Conservation (phyloP, 2,888 invertebrate genomes). For the Leistus spinibarbis region DNA sequence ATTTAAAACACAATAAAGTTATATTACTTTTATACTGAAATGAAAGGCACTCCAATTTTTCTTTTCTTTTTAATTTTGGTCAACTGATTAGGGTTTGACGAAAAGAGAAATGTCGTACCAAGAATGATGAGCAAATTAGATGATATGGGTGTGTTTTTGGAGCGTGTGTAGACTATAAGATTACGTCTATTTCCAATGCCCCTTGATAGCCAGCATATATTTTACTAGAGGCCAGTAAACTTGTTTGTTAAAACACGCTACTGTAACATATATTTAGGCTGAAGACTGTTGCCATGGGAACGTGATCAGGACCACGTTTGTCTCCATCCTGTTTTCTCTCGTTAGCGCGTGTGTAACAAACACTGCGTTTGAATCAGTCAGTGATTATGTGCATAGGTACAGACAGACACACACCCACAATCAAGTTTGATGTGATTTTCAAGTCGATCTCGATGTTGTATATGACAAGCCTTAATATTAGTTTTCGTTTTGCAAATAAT, state of each 20-base stretch:
- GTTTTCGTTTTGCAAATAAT: conserved; percentile 32
- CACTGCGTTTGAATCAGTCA: conserved; percentile 8
- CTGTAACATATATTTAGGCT: conserved; percentile 28
- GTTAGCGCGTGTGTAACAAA: background rate
- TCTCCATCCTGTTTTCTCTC: conserved; percentile 16
- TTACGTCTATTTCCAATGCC: too few species aligned
- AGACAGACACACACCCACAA: too few species aligned
- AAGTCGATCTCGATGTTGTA: conserved; percentile 31
- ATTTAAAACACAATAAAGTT: too few species aligned
- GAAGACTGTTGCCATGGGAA: conserved; percentile 9
- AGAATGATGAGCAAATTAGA: too few species aligned
- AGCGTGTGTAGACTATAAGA: too few species aligned
- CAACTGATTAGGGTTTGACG: too few species aligned
- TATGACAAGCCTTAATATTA: conserved; percentile 30
- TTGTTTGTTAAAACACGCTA: conserved; percentile 28
- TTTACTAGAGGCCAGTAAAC: conserved; percentile 21
- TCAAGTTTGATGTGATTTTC: conserved; percentile 37
- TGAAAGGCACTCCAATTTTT: too few species aligned
- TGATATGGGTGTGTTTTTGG: too few species aligned
- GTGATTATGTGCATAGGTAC: conserved; percentile 31
- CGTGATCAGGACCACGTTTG: conserved; percentile 26
- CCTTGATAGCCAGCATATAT: background rate
- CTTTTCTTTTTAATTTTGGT: too few species aligned
- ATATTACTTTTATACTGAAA: too few species aligned
- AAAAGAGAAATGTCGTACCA: too few species aligned